A percentile compares a stretch with the other conserved stretches of the same genome.
These are phyloP conservation scores for Tiphia femorata DNA, from an alignment of 2,888 invertebrate species.

Conservation along the genomic window DNA sequence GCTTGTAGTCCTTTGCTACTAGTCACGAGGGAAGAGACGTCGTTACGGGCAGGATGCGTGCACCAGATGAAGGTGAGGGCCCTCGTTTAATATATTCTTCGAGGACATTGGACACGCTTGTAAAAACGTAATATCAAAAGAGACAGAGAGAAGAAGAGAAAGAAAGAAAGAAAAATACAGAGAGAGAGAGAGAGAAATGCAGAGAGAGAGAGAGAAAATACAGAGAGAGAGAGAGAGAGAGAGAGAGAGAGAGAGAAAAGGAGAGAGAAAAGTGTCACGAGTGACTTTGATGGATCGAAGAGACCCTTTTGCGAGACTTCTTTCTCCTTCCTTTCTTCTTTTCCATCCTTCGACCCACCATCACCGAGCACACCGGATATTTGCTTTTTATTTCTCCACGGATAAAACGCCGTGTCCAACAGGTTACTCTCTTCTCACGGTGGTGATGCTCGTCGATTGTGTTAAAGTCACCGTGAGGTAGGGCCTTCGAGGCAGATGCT, in stretches of 20 bases:
- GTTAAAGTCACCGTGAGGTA: background rate
- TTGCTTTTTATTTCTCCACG: constrained; percentile 62
- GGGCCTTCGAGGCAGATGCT: too few relatives aligned
- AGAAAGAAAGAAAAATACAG: constrained; percentile 10
- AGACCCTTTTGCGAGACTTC: constrained; percentile 40
- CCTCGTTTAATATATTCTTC: constrained; percentile 57
- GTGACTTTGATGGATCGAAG: constrained; percentile 67
- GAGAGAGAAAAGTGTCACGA: constrained; percentile 42
- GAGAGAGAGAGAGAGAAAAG: too few relatives aligned
- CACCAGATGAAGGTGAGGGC: background rate
- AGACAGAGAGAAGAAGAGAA: constrained; percentile 32
- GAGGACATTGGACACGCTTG: constrained; percentile 65
- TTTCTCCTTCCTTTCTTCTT: constrained; percentile 20
- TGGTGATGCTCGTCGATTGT: constrained; percentile 9
- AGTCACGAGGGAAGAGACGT: background rate
- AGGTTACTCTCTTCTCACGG: constrained; percentile 65
- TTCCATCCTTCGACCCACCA: background rate
- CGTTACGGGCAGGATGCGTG: background rate
- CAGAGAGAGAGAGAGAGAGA: too few relatives aligned
- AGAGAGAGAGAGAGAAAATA: too few relatives aligned
- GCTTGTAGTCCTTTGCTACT: too few relatives aligned
- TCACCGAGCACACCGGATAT: constrained; percentile 46
- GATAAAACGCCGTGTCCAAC: constrained; percentile 56
- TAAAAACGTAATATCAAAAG: constrained; percentile 45
- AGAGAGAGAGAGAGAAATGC: too few relatives aligned